These are phyloP conservation scores for Caranx ignobilis DNA, from an alignment of 2,113 vertebrate species.

Conservation along the genomic window DNA sequence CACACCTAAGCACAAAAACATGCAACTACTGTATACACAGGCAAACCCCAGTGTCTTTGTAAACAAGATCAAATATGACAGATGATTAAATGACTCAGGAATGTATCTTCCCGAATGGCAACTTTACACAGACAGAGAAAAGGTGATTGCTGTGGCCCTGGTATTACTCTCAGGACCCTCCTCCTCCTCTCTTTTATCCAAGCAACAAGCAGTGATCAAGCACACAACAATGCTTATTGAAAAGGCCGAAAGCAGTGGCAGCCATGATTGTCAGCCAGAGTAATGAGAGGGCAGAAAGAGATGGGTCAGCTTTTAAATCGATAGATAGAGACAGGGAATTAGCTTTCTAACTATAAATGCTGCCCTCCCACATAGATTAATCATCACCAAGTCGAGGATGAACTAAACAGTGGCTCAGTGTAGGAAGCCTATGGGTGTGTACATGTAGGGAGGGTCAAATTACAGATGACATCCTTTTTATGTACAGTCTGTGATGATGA, in stretches of 20 bases:
- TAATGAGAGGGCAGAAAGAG: constrained; percentile 25
- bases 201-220: neutral
- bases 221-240: neutral
- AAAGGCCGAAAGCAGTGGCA: constrained; percentile 13
- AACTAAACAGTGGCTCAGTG: neutral
- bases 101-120: constrained; percentile 18
- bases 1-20: neutral
- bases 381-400: constrained; percentile 29
- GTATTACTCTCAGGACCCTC: neutral
- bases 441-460: constrained; percentile 4
- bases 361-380: constrained; percentile 41
- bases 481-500: neutral
- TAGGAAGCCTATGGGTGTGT: neutral
- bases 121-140: neutral
- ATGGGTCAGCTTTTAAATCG: constrained; percentile 38
- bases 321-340: constrained; percentile 29
- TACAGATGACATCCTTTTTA: constrained; percentile 12
- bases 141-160: constrained; percentile 14
- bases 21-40: neutral
- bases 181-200: neutral
- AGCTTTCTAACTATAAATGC: constrained; percentile 20
- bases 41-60: neutral
- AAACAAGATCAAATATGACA: constrained; percentile 20
- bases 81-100: constrained; percentile 31
- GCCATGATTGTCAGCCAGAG: constrained; percentile 8